A percentile compares a stretch with the other conserved stretches of the same genome.
phyloP scores from a whole-genome alignment of 2,113 vertebrate genomes.

The Microcebus murinus region DNA sequence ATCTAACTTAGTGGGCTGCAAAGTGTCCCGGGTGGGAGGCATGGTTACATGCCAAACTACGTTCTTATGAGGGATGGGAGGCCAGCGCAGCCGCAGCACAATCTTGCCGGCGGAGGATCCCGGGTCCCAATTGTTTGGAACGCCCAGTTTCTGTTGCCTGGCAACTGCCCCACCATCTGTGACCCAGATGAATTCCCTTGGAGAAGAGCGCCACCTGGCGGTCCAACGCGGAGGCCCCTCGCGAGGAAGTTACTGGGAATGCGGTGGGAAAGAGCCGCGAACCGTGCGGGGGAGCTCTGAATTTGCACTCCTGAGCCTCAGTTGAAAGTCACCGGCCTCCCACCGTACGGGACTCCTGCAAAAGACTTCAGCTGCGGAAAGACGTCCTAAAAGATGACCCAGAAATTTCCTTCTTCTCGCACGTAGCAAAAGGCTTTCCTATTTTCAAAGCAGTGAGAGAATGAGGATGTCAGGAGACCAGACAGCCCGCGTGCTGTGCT shows the following conservation, averaged over 20 bases:
- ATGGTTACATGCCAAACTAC: slow-evolving; percentile 63
- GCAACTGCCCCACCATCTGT: slow-evolving; percentile 71
- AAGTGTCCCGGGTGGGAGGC: slow-evolving; percentile 84
- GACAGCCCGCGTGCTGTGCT: neutral
- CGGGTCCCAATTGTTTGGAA: slow-evolving; percentile 66
- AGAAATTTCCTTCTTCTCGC: neutral
- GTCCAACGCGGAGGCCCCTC: neutral
- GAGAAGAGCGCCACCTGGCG: slow-evolving; percentile 61
- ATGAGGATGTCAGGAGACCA: neutral
- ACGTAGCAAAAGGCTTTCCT: neutral
- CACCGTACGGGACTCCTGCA: neutral
- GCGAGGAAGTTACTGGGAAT: neutral
- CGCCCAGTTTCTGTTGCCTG: slow-evolving; percentile 77
- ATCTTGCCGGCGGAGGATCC: neutral
- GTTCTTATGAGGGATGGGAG: neutral
- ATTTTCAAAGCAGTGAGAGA: neutral
- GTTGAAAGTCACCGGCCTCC: neutral
- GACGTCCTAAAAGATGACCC: slow-evolving; percentile 11
- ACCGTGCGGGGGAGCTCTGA: fast-evolving
- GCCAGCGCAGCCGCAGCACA: neutral
- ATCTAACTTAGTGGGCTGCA: slow-evolving; percentile 78
- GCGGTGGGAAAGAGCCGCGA: fast-evolving
- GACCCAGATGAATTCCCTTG: neutral
- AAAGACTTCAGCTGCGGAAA: neutral
- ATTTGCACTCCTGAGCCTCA: neutral